These are phyloP conservation scores for Sebastiscus tertius DNA, from an alignment of 2,797 vertebrate genomes.

Conservation along the genomic window DNA sequence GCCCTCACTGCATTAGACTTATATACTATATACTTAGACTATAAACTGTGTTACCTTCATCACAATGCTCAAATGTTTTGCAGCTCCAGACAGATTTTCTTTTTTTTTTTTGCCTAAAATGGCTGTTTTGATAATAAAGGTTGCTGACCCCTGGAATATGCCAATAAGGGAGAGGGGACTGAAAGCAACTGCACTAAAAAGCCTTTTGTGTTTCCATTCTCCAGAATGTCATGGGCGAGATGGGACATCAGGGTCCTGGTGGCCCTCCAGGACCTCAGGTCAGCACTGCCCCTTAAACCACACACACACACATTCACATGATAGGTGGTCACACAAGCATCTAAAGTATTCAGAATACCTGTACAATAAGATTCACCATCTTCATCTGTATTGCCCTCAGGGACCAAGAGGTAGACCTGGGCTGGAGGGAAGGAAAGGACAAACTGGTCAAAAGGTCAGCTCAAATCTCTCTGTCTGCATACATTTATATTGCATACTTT, in stretches of 20 bases:
- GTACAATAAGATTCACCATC: background rate
- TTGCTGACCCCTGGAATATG: background rate
- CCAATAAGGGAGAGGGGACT: background rate
- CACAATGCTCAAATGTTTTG: too few species aligned
- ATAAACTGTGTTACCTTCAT: too few species aligned
- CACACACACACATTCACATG: background rate
- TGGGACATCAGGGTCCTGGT: conserved; percentile 73
- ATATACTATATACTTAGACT: too few species aligned
- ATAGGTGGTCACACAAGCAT: background rate
- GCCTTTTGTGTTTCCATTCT: background rate
- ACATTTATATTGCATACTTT: background rate
- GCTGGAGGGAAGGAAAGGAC: conserved; percentile 72
- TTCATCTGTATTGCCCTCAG: conserved; percentile 54
- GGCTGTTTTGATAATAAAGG: too few species aligned
- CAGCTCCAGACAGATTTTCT: too few species aligned
- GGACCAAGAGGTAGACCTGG: conserved; percentile 77
- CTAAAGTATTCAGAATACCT: background rate
- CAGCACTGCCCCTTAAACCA: conserved; percentile 39
- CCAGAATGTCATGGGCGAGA: conserved; percentile 79
- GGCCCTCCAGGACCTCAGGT: conserved; percentile 80
- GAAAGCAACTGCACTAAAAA: background rate
- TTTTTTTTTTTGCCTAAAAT: too few species aligned
- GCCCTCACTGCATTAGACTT: too few species aligned
- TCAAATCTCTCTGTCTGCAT: background rate
- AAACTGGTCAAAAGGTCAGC: conserved; percentile 85